These are phyloP conservation scores for Laticauda colubrina DNA, from an alignment of 2,113 vertebrate genomes.

Conservation along the genomic window DNA sequence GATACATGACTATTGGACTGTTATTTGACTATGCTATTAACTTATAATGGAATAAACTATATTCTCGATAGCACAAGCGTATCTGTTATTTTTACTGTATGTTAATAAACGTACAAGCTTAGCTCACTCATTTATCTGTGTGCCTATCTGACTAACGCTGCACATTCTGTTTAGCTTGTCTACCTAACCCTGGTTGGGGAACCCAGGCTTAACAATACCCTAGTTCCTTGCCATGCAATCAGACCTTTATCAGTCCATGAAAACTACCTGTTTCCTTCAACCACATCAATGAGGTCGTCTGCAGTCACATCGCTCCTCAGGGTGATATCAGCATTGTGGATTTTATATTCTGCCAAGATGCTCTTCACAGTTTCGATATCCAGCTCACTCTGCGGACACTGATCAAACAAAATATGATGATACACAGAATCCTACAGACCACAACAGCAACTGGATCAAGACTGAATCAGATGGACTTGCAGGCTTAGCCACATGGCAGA, in stretches of 20 bases:
- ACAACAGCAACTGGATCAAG: neutral
- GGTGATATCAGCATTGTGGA: conserved; percentile 96
- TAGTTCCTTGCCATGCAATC: neutral
- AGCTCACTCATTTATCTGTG: too few species aligned
- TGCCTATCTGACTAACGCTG: too few species aligned
- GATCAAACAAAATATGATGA: neutral
- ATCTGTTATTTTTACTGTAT: too few species aligned
- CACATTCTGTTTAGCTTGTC: too few species aligned
- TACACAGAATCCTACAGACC: neutral
- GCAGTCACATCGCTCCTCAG: conserved; percentile 92
- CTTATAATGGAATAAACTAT: too few species aligned
- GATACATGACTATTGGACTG: too few species aligned
- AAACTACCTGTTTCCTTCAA: conserved; percentile 93
- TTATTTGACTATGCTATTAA: too few species aligned
- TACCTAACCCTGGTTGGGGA: too few species aligned
- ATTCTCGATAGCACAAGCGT: too few species aligned
- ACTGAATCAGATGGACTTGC: neutral
- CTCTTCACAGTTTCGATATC: conserved; percentile 94
- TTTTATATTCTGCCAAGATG: conserved; percentile 96
- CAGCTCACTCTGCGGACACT: conserved; percentile 92
- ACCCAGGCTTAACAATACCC: too few species aligned
- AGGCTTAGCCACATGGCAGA: neutral
- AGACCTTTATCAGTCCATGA: neutral
- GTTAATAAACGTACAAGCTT: too few species aligned
- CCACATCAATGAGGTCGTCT: conserved; percentile 95